A percentile compares a stretch with the other conserved stretches of the same genome.
phyloP scores from a whole-genome alignment of 2,797 vertebrate species.

The Enteromius trimaculatus region DNA sequence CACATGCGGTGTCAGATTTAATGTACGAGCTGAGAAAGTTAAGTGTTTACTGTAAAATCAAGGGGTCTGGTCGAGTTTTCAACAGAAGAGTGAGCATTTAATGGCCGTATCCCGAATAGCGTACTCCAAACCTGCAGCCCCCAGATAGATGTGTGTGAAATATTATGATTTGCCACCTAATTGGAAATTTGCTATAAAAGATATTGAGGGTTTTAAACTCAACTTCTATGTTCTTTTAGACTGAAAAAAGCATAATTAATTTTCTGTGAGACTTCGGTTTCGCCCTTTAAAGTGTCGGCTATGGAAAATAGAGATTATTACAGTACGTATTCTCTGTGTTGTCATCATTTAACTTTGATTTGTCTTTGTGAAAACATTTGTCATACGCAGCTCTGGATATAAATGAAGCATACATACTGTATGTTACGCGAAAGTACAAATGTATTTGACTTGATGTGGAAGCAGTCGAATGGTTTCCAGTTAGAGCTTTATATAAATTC shows the following conservation, averaged over 20 bases:
- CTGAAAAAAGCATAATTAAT: conserved; percentile 37
- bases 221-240: conserved; percentile 56
- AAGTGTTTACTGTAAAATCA: conserved; percentile 76
- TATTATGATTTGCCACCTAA: conserved; percentile 31
- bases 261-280: conserved; percentile 24
- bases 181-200: not conserved
- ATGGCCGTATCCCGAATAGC: conserved; percentile 63
- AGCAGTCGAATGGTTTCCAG: conserved; percentile 70
- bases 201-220: not conserved
- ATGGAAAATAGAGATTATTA: conserved; percentile 9
- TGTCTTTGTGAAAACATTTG: not conserved
- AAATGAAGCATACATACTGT: not conserved
- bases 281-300: conserved; percentile 20
- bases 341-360: not conserved
- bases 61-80: conserved; percentile 64
- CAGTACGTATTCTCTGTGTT: not conserved
- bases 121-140: conserved; percentile 62
- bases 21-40: conserved; percentile 68
- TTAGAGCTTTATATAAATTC: conserved; percentile 75
- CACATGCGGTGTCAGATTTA: conserved; percentile 69
- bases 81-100: conserved; percentile 57
- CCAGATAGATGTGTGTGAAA: conserved; percentile 56
- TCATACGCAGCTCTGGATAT: conserved; percentile 17
- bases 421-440: conserved; percentile 14
- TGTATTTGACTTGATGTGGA: conserved; percentile 41